Conservation (phyloP, 2,113 vertebrate genomes). For the Fulica atra region DNA sequence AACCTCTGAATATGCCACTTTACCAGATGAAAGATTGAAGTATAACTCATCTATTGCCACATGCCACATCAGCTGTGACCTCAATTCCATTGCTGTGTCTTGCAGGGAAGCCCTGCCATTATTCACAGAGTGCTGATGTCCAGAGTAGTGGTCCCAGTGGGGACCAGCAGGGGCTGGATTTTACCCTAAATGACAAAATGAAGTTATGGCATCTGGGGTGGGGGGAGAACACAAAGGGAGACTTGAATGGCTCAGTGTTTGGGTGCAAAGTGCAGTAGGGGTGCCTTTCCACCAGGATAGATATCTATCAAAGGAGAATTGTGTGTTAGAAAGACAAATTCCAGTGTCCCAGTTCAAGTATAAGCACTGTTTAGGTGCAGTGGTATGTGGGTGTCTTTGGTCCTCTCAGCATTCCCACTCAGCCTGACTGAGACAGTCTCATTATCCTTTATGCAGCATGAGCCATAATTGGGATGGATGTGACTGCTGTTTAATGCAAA, state of each 20-base stretch:
- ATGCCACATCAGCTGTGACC: neutral
- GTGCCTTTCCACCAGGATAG: neutral
- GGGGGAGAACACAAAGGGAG: neutral
- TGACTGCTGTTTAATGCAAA: neutral
- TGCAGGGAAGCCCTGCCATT: neutral
- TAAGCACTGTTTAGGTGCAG: neutral
- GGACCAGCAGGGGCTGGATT: neutral
- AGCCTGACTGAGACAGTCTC: neutral
- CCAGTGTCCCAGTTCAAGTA: neutral
- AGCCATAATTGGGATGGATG: conserved; percentile 41
- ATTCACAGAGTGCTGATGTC: neutral
- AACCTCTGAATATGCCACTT: neutral
- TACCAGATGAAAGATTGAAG: neutral
- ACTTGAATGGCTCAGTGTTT: neutral
- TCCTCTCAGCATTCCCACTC: neutral
- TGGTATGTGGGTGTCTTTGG: neutral
- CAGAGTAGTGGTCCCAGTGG: neutral
- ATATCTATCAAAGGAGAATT: neutral
- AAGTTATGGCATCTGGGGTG: neutral
- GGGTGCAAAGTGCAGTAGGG: neutral
- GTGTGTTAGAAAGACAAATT: neutral
- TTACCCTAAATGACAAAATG: neutral
- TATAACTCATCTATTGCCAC: neutral
- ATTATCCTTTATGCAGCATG: conserved; percentile 12
- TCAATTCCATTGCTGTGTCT: neutral